Percentiles rank a stretch among this genome's conserved stretches.
Evolutionary conservation across 30 jellyfish, hydroid and myxozoan genomes (phyloP).

Genomic region (Aurelia aurita complex sp. Pacific): DNA sequence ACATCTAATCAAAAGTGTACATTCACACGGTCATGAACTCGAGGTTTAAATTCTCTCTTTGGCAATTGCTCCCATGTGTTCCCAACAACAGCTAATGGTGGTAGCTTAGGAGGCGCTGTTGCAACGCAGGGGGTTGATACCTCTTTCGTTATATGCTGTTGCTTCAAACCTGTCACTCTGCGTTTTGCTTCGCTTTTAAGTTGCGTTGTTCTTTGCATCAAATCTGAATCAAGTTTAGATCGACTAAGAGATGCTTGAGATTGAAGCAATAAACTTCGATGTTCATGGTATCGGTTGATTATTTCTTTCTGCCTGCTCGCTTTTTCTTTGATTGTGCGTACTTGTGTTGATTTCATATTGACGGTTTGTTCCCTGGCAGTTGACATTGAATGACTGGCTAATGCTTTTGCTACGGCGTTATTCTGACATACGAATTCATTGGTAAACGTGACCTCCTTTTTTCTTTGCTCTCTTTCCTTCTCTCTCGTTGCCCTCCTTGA

Average conservation of each 20-base stretch:
- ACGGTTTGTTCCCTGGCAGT: conserved; percentile 3
- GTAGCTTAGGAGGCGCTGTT: conserved; percentile 45
- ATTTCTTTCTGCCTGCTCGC: conserved; percentile 51
- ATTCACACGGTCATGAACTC: conserved; percentile 60
- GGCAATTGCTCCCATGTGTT: conserved; percentile 48
- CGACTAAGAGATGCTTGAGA: conserved; percentile 55
- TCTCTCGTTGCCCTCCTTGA: conserved; percentile 7
- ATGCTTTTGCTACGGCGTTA: conserved; percentile 58
- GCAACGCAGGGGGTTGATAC: conserved; percentile 15
- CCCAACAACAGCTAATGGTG: conserved; percentile 65
- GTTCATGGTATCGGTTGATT: conserved; percentile 38
- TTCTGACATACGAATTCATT: conserved; percentile 56
- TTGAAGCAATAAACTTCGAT: conserved; percentile 35
- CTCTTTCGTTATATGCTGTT: neutral
- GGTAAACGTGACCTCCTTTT: conserved; percentile 32
- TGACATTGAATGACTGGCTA: conserved; percentile 37
- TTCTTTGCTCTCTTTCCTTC: neutral
- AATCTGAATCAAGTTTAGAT: conserved; percentile 38
- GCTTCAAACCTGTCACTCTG: conserved; percentile 27
- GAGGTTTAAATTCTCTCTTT: conserved; percentile 24
- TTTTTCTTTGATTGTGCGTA: conserved; percentile 2
- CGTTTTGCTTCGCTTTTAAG: conserved; percentile 33
- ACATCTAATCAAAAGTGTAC: conserved; percentile 25
- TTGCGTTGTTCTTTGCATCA: conserved; percentile 14
- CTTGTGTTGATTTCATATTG: conserved; percentile 16